Percentiles rank a stretch among this genome's conserved stretches.
phyloP scores from a whole-genome alignment of 1,140 invertebrate genomes.

The Drosophila asahinai region DNA sequence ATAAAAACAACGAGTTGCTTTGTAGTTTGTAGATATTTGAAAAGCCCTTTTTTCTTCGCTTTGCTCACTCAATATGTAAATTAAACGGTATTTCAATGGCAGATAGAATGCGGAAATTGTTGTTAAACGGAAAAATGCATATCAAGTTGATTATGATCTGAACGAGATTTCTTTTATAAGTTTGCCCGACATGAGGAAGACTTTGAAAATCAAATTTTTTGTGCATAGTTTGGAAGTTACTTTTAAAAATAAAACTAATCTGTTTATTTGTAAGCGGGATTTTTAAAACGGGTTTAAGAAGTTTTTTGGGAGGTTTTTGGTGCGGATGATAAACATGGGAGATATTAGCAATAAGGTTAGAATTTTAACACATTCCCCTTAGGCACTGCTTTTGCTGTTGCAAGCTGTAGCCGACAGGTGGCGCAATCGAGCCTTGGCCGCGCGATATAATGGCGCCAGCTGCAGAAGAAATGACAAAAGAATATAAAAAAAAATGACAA shows the following conservation, averaged over 20 bases:
- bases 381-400: too few species aligned
- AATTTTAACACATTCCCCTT: too few species aligned
- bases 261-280: background rate
- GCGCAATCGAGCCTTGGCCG: too few species aligned
- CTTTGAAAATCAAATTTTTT: slow-evolving; percentile 14
- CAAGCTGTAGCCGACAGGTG: too few species aligned
- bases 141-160: slow-evolving; percentile 30
- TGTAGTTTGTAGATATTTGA: slow-evolving; percentile 56
- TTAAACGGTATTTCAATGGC: slow-evolving; percentile 43
- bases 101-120: slow-evolving; percentile 37
- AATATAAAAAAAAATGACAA: too few species aligned
- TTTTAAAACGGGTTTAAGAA: background rate
- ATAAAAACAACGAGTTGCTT: slow-evolving; percentile 59
- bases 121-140: slow-evolving; percentile 43
- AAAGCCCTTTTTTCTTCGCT: slow-evolving; percentile 31
- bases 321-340: too few species aligned
- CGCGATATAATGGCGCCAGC: too few species aligned
- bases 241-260: background rate
- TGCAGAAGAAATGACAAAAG: too few species aligned
- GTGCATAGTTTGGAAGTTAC: background rate
- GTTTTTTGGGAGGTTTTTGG: too few species aligned
- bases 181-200: background rate
- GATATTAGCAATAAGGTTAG: too few species aligned
- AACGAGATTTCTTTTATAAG: slow-evolving; percentile 20
- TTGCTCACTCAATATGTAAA: slow-evolving; percentile 48